Base-by-base conservation (phyloP, 2,888 invertebrate species). In the Macaria notata region DNA sequence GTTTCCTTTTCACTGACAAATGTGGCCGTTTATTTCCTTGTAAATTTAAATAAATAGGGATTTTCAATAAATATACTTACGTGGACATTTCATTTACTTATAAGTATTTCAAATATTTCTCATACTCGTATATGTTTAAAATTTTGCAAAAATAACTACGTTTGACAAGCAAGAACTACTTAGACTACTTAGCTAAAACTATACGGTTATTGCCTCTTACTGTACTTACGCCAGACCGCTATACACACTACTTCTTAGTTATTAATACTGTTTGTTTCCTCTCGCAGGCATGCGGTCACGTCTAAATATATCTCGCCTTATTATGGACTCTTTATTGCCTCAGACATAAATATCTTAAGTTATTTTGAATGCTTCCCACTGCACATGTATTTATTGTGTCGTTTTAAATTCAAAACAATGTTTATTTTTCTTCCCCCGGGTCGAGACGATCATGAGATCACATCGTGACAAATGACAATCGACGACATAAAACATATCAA, bases 401-500 rank as follows among this genome's bases (percentile, higher is more conserved):
- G 38, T 4, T 49, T 31, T 48, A 55, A 48, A 49, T 42, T 33
- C 46, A 49, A 49, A 56, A 56, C 39, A 39, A 39, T 19, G 19
- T 47, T 48, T 56, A 30, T 43, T 47, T 39, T 43, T 47, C 5
- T 46, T 30, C 31, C 31, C 49, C 31, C 38, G 19, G 47, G 36
- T n/a, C 41, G 41, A 50, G 49, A 46, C 8, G 9, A 43, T 41
- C 53, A 53, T 49, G 53, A 53, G 46, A 41, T 19, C 46, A 42
- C 36, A 4, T 9, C 41, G 49, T 58, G 52, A 58, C 49, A 49
- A 49, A 46, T 58, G 52, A 58, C 49, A 49, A 49, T 41, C 31
- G 31, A 56, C 19, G 53, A 54, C 50, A 46, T 43, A 36, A 56
- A 46, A 44, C 50, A 46, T 54, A 49, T 53, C 46, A 63, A 61